These are phyloP conservation scores for Formicarius rufipectus DNA, from an alignment of 2,113 vertebrate genomes.

Conservation along the genomic window DNA sequence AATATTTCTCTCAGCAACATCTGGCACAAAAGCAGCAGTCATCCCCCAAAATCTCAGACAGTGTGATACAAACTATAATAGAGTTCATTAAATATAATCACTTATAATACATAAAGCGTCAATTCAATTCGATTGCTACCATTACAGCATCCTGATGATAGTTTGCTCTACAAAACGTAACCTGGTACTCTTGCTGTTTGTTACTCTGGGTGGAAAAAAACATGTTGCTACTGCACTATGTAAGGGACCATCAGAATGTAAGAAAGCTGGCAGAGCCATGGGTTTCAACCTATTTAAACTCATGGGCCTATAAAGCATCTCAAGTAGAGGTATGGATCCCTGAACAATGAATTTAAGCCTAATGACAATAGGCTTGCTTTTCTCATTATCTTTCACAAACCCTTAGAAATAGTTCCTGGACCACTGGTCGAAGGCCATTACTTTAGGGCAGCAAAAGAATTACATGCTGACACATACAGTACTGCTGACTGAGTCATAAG, in stretches of 20 bases:
- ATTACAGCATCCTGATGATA: not conserved
- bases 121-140: not conserved
- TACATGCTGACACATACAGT: not conserved
- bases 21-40: not conserved
- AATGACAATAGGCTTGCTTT: constrained; percentile 27
- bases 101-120: not conserved
- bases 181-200: not conserved
- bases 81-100: not conserved
- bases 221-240: not conserved
- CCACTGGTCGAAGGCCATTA: constrained; percentile 28
- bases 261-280: not conserved
- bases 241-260: not conserved
- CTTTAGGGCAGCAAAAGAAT: not conserved
- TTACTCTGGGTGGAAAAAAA: not conserved
- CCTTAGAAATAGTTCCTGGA: not conserved
- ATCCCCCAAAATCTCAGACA: not conserved
- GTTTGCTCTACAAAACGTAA: not conserved
- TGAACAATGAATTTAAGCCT: constrained; percentile 27
- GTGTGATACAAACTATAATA: not conserved
- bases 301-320: not conserved
- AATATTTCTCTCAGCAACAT: not conserved
- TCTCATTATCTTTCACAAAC: constrained; percentile 25
- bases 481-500: not conserved
- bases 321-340: not conserved
- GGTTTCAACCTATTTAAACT: constrained; percentile 3